phyloP scores from a whole-genome alignment of 92 coral and sea anemone species.

The Virgularia gustaviana region DNA sequence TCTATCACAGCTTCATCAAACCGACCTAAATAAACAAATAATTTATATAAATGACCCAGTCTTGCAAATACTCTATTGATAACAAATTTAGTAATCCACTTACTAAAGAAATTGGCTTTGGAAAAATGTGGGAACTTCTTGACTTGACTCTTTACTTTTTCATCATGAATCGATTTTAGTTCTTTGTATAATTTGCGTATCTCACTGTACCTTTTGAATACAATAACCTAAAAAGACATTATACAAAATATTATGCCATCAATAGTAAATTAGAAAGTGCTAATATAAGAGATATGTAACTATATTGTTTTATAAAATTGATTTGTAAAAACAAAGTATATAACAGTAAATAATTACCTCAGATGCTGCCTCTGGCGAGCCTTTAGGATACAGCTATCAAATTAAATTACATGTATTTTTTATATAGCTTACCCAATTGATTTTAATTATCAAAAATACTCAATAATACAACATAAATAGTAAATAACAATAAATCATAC shows the following conservation, averaged over 20 bases:
- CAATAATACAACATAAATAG: no score
- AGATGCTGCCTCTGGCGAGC: slow-evolving; percentile 72
- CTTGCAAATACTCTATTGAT: background rate
- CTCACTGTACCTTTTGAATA: slow-evolving; percentile 88
- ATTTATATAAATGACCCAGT: background rate
- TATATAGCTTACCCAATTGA: no score
- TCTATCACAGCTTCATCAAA: slow-evolving; percentile 94
- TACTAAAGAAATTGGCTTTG: slow-evolving; percentile 89
- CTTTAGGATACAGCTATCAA: slow-evolving; percentile 72
- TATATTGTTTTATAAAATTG: background rate
- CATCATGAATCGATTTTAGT: slow-evolving; percentile 62
- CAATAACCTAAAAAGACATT: slow-evolving; percentile 55
- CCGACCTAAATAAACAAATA: slow-evolving; percentile 57
- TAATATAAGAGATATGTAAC: background rate
- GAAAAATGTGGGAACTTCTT: slow-evolving; percentile 73
- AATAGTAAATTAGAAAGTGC: background rate
- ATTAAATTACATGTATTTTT: no score
- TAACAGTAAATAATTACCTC: slow-evolving; percentile 47
- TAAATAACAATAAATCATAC: no score
- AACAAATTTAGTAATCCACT: background rate
- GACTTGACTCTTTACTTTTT: slow-evolving; percentile 39
- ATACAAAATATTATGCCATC: background rate
- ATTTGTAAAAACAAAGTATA: background rate
- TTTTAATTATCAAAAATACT: no score
- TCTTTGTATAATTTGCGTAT: slow-evolving; percentile 78